A percentile compares a stretch with the other conserved stretches of the same genome.
Evolutionary conservation across 30 jellyfish, hydroid and myxozoan genomes (phyloP).

Genomic region (Phacellophora camtschatica): DNA sequence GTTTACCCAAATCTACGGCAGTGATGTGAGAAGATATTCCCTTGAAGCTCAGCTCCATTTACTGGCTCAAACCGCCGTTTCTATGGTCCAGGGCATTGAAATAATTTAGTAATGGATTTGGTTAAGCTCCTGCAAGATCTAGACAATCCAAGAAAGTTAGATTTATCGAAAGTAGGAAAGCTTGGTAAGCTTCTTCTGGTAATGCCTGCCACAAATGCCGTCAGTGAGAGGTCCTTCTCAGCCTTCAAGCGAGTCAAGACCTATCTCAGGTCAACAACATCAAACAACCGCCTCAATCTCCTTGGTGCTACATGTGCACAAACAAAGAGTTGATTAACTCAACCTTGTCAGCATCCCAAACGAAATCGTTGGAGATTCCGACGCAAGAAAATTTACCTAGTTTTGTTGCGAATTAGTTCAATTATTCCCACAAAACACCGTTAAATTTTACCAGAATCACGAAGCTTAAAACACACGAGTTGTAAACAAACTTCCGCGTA

Average conservation of each 20-base stretch:
- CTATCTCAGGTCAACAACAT: constrained; percentile 41
- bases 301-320: constrained; percentile 25
- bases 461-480: too few species aligned
- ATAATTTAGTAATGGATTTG: constrained; percentile 24
- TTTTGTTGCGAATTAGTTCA: too few species aligned
- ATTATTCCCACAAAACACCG: too few species aligned
- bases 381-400: background rate
- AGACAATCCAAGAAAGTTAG: constrained; percentile 53
- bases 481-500: too few species aligned
- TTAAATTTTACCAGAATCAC: too few species aligned
- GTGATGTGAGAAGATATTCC: background rate
- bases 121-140: constrained; percentile 47
- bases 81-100: background rate
- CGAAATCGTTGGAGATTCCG: constrained; percentile 19
- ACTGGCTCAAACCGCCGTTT: background rate
- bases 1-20: background rate
- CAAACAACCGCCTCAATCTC: constrained; percentile 34
- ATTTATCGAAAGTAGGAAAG: background rate
- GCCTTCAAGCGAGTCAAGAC: constrained; percentile 58
- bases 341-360: constrained; percentile 10
- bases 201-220: constrained; percentile 1
- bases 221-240: constrained; percentile 60
- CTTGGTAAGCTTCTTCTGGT: background rate
- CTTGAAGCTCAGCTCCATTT: background rate
- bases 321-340: background rate